Evolutionary conservation across 2,113 vertebrate species (phyloP), one percentile per base, ranked within the genome.

Genomic region (Potamarius usumacintae): DNA sequence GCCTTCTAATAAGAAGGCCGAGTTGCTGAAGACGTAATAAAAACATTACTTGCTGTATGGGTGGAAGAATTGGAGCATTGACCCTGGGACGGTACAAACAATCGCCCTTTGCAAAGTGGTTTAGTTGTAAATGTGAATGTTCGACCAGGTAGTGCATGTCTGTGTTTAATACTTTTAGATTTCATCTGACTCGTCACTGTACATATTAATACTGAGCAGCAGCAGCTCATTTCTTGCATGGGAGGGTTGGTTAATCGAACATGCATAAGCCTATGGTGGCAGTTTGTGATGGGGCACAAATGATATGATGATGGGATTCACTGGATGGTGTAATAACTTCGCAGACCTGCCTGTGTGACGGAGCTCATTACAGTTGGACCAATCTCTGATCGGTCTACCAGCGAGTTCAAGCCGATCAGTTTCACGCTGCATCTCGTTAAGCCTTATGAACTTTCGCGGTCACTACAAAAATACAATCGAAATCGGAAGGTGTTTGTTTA

Each of bases 281-380:
- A 12, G 62, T 78, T 55, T 86, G 91, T 42, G 84, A 87, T 72
- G 65, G 89, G 91, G 90, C 85, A 91, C 91, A 93, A 87, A 89
- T 80, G 62, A 86, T 83, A 60, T 25, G 69, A 87, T 89, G 88
- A 87, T 87, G 87, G 81, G 71, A 89, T 86, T 89, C 88, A 82
- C 50, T 87, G 88, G 84, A 89, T 88, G 82, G 86, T 85, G 86
- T 90, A 89, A 90, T 88, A 88, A 86, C 84, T 63, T 79, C 83
- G 53, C 55, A 80, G 71, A 69, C 72, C 74, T 86, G 80, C 67
- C 81, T 22, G 18, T 72, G 65, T 63, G 76, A 67, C 72, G n/a
- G 76, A 50, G 17, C 58, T 52, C 34, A 53, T 82, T 87, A 86
- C 78, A n/a, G 50, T 67, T 52, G 34, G 52, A 63, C 82, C 80